Evolutionary conservation across 2,888 invertebrate species (phyloP).

Genomic region (Drosophila fungiperda): DNA sequence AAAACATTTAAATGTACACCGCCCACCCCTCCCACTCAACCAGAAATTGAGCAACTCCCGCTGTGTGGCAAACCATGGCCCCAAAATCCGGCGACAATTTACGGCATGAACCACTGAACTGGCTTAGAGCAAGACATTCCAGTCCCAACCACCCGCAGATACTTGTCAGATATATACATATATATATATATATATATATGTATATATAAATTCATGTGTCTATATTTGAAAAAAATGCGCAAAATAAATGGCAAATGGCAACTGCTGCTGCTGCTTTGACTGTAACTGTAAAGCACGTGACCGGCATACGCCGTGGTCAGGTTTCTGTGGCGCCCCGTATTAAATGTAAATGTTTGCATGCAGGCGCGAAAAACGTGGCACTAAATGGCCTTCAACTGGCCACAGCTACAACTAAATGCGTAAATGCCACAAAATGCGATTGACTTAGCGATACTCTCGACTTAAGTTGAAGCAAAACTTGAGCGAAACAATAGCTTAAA

Average conservation of each 20-base stretch:
- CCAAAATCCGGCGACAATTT: constrained; percentile 63
- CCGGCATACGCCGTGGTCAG: constrained; percentile 46
- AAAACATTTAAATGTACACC: constrained; percentile 53
- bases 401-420: constrained; percentile 22
- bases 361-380: constrained; percentile 56
- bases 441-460: background rate
- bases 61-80: constrained; percentile 27
- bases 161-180: constrained; percentile 7
- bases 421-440: constrained; percentile 22
- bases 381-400: constrained; percentile 55
- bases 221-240: constrained; percentile 14
- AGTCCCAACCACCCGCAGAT: constrained; percentile 22
- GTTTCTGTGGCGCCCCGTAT: constrained; percentile 17
- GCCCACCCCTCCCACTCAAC: background rate
- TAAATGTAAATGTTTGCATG: constrained; percentile 70
- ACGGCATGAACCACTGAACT: constrained; percentile 50
- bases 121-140: constrained; percentile 58
- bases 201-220: no score
- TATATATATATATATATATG: constrained; percentile 9
- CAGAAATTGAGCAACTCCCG: constrained; percentile 17
- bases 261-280: constrained; percentile 20
- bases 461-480: background rate
- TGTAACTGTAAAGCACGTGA: constrained; percentile 58
- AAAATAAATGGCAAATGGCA: constrained; percentile 43
- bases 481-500: background rate